Base-by-base conservation (phyloP, 2,797 vertebrate species). In the Crocodylus rhombifer region DNA sequence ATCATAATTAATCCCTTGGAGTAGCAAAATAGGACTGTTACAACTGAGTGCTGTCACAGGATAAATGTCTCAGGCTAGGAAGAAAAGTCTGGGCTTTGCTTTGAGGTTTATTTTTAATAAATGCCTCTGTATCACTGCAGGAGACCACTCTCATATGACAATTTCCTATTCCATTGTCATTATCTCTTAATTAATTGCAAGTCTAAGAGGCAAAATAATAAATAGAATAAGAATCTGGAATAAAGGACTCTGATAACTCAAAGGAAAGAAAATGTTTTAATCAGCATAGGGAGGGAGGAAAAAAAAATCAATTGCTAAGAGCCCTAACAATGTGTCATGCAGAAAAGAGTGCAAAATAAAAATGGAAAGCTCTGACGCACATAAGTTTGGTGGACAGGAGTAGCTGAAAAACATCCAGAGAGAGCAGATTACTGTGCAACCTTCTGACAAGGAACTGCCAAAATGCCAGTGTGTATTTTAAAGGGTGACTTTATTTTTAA, bases 51-150 rank as follows among this genome's bases (percentile, higher is more conserved):
- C n/a, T 76, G 7, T 63, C 80, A 28, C 76, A 82, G 71, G 61
- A 84, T 33, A 81, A 28, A 51, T 64, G 60, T 16, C 78, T 85
- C 63, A 73, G 12, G 23, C 55, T 90, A 82, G 7, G 64, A 71
- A 84, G 57, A 73, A 14, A 83, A 84, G 36, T 1, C 5, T 51
- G 77, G 87, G 8, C 51, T 75, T 69, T 57, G 56, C 55, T 82
- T 85, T 90, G n/a, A 81, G 2, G 58, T 87, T 91, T 87, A 15
- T 88, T 94, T 95, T 82, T 83, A 91, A 89, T 58, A 83, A 83
- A 89, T 33, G 15, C 7, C 28, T 91, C 79, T 60, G 25, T 8
- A 73, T 64, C 63, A 84, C 21, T 91, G 56, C 28, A 74, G 51
- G 13, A 62, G 36, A 84, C n/a, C 25, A 20, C 71, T 62, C 26